Evolutionary conservation across 2,113 vertebrate genomes (phyloP).

Genomic region (Nerophis ophidion): DNA sequence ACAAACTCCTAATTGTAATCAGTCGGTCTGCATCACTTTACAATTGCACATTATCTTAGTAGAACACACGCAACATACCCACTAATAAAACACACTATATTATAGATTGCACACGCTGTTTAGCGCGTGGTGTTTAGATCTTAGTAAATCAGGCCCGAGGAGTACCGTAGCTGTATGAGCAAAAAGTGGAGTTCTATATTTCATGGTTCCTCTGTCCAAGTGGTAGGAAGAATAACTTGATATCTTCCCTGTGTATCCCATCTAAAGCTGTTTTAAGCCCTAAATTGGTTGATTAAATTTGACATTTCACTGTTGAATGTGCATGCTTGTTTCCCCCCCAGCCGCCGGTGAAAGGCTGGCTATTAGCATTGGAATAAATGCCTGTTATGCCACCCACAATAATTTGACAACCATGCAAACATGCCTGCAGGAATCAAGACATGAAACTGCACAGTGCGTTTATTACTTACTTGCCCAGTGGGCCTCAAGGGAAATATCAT

Average conservation of each 20-base stretch:
- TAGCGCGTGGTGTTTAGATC: too few relatives aligned
- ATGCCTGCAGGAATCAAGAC: slow-evolving; percentile 45
- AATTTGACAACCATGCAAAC: slow-evolving; percentile 50
- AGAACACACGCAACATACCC: too few relatives aligned
- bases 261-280: slow-evolving; percentile 4
- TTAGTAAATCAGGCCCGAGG: too few relatives aligned
- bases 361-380: slow-evolving; percentile 62
- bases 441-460: slow-evolving; percentile 45
- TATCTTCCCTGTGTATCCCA: slow-evolving; percentile 10
- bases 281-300: slow-evolving; percentile 31
- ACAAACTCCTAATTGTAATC: too few relatives aligned
- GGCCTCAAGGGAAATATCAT: slow-evolving; percentile 37
- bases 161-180: too few relatives aligned
- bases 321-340: slow-evolving; percentile 28
- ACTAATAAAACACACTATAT: too few relatives aligned
- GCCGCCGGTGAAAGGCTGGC: slow-evolving; percentile 33
- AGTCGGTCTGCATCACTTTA: too few relatives aligned
- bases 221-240: slow-evolving; percentile 6
- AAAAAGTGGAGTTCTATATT: neutral
- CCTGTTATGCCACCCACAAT: slow-evolving; percentile 36
- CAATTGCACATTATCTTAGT: too few relatives aligned
- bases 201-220: neutral
- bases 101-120: too few relatives aligned
- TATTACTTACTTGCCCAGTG: slow-evolving; percentile 24
- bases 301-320: slow-evolving; percentile 39